These are phyloP conservation scores for Rhombomys opimus DNA, from an alignment of 2,113 vertebrate genomes.

Conservation along the genomic window DNA sequence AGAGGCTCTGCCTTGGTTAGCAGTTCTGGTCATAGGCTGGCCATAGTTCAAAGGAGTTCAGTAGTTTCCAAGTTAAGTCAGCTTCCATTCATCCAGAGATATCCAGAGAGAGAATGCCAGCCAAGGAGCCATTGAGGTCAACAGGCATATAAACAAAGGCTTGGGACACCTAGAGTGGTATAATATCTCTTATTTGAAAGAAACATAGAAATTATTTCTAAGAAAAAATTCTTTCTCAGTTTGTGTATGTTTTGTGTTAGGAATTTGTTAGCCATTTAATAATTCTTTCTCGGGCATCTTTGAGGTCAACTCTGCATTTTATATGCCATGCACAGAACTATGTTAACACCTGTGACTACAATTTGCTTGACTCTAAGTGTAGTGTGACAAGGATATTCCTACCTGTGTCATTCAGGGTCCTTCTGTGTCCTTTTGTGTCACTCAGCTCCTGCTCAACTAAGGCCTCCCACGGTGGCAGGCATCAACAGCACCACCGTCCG, in stretches of 20 bases:
- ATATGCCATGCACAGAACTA: background rate
- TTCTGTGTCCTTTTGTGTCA: slow-evolving; percentile 76
- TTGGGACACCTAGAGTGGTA: fast-evolving
- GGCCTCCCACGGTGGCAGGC: slow-evolving; percentile 84
- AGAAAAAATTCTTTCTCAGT: background rate
- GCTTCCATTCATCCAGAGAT: background rate
- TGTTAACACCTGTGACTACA: background rate
- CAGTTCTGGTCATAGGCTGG: background rate
- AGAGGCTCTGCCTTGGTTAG: background rate
- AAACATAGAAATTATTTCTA: background rate
- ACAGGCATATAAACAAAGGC: background rate
- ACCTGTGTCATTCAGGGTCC: background rate
- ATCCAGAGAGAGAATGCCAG: background rate
- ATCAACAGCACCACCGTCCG: slow-evolving; percentile 89
- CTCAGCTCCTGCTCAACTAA: slow-evolving; percentile 90
- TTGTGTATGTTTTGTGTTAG: background rate
- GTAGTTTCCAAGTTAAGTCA: background rate
- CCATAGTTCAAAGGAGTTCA: background rate
- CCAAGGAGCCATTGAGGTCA: background rate
- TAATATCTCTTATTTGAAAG: background rate
- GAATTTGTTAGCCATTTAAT: background rate
- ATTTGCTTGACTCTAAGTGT: background rate
- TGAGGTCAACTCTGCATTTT: background rate
- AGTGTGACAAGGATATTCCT: too few relatives aligned
- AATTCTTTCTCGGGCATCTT: background rate